Evolutionary conservation across 2,888 invertebrate species (phyloP).

Genomic region (Xestobium rufovillosum): DNA sequence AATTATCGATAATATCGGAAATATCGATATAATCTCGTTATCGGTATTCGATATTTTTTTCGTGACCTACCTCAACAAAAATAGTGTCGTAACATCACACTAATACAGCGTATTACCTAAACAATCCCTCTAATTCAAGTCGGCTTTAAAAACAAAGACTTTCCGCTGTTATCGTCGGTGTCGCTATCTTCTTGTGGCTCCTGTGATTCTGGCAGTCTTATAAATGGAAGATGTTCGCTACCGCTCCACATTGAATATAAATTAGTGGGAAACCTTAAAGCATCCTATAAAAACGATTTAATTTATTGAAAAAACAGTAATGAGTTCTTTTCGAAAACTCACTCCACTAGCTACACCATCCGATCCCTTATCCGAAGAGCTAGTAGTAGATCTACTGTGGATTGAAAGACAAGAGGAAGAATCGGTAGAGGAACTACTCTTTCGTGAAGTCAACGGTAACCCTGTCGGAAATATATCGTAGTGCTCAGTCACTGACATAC

Average conservation of each 20-base stretch:
- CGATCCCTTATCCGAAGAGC: constrained; percentile 45
- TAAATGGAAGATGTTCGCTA: constrained; percentile 43
- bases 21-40: too few species aligned
- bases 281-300: constrained; percentile 31
- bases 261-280: constrained; percentile 40
- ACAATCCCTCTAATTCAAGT: too few species aligned
- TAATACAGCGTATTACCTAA: too few species aligned
- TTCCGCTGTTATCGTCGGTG: constrained; percentile 37
- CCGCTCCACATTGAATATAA: constrained; percentile 46
- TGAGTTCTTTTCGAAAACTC: constrained; percentile 26
- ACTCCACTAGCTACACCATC: constrained; percentile 44
- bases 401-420: constrained; percentile 52
- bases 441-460: constrained; percentile 47
- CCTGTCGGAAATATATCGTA: constrained; percentile 42
- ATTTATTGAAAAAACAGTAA: background rate
- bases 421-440: constrained; percentile 55
- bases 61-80: too few species aligned
- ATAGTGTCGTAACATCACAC: too few species aligned
- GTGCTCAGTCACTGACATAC: constrained; percentile 40
- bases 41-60: too few species aligned
- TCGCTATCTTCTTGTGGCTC: constrained; percentile 44
- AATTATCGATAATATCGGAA: too few species aligned
- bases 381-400: constrained; percentile 49
- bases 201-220: constrained; percentile 43
- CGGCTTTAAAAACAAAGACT: constrained; percentile 38